Conservation (phyloP, 2,888 invertebrate genomes). For the Phaonia tiefii region DNA sequence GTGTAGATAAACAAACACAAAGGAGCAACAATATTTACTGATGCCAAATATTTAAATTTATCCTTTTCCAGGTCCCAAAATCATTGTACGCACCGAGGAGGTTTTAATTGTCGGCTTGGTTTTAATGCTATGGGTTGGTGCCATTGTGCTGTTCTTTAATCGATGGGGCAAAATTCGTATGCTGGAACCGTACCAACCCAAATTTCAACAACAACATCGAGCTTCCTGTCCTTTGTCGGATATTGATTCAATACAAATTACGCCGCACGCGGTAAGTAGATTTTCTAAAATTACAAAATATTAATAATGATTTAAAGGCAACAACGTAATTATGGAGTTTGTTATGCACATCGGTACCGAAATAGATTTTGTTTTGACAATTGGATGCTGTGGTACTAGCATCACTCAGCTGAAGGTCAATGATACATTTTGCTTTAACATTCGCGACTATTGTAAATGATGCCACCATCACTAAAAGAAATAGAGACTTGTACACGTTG, state of each 20-base stretch:
- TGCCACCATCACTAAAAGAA: too few species aligned
- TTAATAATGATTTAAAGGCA: too few species aligned
- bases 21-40: conserved; percentile 42
- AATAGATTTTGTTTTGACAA: too few species aligned
- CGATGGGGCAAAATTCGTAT: conserved; percentile 97
- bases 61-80: conserved; percentile 82
- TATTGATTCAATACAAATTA: conserved; percentile 73
- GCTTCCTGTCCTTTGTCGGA: conserved; percentile 88
- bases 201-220: conserved; percentile 92
- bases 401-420: too few species aligned
- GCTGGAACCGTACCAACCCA: conserved; percentile 94
- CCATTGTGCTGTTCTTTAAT: conserved; percentile 94
- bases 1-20: background rate
- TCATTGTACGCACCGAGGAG: conserved; percentile 92
- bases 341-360: too few species aligned
- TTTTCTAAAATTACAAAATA: background rate
- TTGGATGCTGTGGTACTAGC: too few species aligned
- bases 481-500: too few species aligned
- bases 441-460: too few species aligned
- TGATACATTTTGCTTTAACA: too few species aligned
- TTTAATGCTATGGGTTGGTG: conserved; percentile 92
- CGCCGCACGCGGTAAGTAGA: conserved; percentile 76
- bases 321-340: too few species aligned
- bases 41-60: conserved; percentile 28
- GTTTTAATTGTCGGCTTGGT: conserved; percentile 92